Conservation (phyloP, 2,797 vertebrate genomes). For the Chaetophractus vellerosus region DNA sequence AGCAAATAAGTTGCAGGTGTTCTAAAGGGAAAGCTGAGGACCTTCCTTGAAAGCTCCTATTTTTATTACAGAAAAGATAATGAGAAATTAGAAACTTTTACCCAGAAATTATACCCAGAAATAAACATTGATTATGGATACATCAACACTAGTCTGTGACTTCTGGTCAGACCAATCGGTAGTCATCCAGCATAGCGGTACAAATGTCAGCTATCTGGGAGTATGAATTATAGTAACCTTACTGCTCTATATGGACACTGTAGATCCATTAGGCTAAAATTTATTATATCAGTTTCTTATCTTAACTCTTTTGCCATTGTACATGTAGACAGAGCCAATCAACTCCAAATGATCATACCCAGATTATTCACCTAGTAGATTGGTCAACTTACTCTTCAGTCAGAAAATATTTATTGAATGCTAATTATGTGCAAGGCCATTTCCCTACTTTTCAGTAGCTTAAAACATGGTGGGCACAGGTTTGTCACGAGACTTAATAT, state of each 20-base stretch:
- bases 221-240: neutral
- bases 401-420: neutral
- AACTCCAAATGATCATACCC: constrained; percentile 41
- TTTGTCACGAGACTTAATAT: neutral
- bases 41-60: no score
- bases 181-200: neutral
- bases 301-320: constrained; percentile 3
- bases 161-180: neutral
- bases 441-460: constrained; percentile 10
- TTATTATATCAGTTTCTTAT: neutral
- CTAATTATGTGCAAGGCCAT: neutral
- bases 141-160: neutral
- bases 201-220: neutral
- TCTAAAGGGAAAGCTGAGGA: no score
- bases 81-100: neutral
- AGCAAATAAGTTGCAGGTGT: no score
- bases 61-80: no score
- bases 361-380: neutral
- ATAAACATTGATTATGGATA: neutral
- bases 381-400: neutral
- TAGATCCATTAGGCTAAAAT: neutral
- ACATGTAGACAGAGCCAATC: neutral
- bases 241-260: neutral
- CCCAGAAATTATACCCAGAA: neutral
- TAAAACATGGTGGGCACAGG: neutral